Evolutionary conservation across 2,888 invertebrate genomes (phyloP).

Genomic region (Boloria selene): DNA sequence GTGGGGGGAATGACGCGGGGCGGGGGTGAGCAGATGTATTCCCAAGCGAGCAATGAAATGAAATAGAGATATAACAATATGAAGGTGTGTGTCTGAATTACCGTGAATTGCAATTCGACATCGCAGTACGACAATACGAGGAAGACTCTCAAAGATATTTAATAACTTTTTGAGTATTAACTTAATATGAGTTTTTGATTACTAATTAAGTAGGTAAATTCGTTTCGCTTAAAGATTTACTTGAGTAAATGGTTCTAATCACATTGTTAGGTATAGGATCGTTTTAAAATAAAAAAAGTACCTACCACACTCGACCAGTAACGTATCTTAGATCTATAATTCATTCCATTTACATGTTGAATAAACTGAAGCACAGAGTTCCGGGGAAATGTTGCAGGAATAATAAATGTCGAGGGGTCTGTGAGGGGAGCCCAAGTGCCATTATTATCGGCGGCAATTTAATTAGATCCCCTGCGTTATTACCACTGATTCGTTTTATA

Average conservation of each 20-base stretch:
- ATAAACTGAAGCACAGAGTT: constrained; percentile 47
- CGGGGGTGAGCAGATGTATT: constrained; percentile 68
- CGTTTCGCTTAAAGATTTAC: too few species aligned
- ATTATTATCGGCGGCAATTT: constrained; percentile 81
- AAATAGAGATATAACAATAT: constrained; percentile 77
- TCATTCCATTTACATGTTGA: constrained; percentile 44
- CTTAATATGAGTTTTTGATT: constrained; percentile 10
- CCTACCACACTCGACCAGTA: constrained; percentile 23
- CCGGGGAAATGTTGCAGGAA: constrained; percentile 65
- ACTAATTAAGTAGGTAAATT: neutral
- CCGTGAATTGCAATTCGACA: constrained; percentile 66
- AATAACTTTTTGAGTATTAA: constrained; percentile 23
- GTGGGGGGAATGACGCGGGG: constrained; percentile 66
- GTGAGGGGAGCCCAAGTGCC: constrained; percentile 71
- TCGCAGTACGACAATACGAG: constrained; percentile 38
- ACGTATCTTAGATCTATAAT: constrained; percentile 40
- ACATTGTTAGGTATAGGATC: neutral
- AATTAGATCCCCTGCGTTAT: constrained; percentile 80
- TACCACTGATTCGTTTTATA: constrained; percentile 80
- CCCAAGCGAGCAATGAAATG: constrained; percentile 77
- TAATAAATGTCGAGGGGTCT: constrained; percentile 78
- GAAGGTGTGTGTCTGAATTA: constrained; percentile 75
- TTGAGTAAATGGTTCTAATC: too few species aligned
- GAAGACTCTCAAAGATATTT: constrained; percentile 27
- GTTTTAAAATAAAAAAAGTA: constrained; percentile 25